Base-by-base conservation (phyloP, 2,888 invertebrate species). In the Cosmia trapezina region DNA sequence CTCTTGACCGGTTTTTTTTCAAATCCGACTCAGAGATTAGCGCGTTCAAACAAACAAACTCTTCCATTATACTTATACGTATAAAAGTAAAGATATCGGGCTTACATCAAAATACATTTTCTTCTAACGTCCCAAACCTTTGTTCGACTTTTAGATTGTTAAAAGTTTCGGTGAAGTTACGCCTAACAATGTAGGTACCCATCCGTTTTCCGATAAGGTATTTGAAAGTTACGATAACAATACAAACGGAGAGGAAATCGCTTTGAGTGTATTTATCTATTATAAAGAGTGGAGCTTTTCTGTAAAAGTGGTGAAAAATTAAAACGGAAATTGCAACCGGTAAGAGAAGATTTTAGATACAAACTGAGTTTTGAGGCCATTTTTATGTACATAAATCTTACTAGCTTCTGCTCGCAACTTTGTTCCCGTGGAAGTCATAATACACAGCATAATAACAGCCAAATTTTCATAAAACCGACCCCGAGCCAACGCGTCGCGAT, bases 111-210 rank as follows among this genome's bases (percentile, higher is more conserved):
- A 73, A 69, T 65, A 62, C 41, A 74, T 66, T 70, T 75, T 51
- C 65, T 65, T 56, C 37, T 67, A 54, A 37, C 63, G 22, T 53
- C 53, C 14, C 11, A 68, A 81, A 59, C 64, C 63, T 62, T 71
- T 72, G 67, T 66, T 68, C 70, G 47, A 78, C 60, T 70, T 75
- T 61, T 37, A 62, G 59, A 75, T 82, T 82, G 81, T 81, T 78
- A 81, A 81, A 78, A 81, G 60, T 81, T 78, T 69, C 33, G 17
- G 37, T 45, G 28, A 78, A 82, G 71, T 71, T 78, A 53, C 11
- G 33, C 19, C 56, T 70, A 73, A 80, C 78, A 70, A 77, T 71
- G 71, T 78, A 70, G 41, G 57, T 53, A 68, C 70, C 60, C 63
- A 82, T 72, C 69, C 47, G 66, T 57, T 75, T 68, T 69, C 28